Conservation (phyloP, 2,797 vertebrate genomes). For the Botia kubotai region DNA sequence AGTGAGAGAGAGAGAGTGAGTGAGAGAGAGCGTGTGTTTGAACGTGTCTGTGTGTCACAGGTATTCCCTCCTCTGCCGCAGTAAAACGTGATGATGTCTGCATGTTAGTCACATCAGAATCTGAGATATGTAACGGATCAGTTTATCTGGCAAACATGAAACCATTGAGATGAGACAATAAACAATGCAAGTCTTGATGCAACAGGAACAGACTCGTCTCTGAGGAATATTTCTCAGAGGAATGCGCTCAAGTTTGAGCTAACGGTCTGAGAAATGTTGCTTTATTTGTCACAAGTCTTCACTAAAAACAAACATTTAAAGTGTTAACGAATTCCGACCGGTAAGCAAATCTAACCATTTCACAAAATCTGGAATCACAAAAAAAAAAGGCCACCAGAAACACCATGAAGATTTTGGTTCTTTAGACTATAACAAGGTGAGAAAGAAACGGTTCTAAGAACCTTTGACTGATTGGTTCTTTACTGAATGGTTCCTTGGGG, state of each 20-base stretch:
- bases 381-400: too few relatives aligned
- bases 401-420: too few relatives aligned
- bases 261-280: background rate
- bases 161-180: slow-evolving; percentile 3
- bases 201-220: slow-evolving; percentile 15
- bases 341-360: background rate
- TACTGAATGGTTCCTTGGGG: too few relatives aligned
- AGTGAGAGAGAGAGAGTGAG: too few relatives aligned
- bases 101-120: background rate
- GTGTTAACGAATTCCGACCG: background rate
- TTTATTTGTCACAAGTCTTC: slow-evolving; percentile 18
- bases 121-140: background rate
- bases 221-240: slow-evolving; percentile 26
- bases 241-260: background rate
- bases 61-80: slow-evolving; percentile 1
- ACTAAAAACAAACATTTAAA: background rate
- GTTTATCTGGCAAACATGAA: background rate
- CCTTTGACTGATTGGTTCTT: too few relatives aligned
- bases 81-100: background rate
- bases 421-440: too few relatives aligned
- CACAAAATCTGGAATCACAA: too few relatives aligned
- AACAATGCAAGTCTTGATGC: background rate
- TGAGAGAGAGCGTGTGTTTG: background rate
- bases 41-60: background rate
- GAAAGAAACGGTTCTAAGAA: too few relatives aligned